Evolutionary conservation across 2,888 invertebrate species (phyloP).

Genomic region (Melanostoma mellinum): DNA sequence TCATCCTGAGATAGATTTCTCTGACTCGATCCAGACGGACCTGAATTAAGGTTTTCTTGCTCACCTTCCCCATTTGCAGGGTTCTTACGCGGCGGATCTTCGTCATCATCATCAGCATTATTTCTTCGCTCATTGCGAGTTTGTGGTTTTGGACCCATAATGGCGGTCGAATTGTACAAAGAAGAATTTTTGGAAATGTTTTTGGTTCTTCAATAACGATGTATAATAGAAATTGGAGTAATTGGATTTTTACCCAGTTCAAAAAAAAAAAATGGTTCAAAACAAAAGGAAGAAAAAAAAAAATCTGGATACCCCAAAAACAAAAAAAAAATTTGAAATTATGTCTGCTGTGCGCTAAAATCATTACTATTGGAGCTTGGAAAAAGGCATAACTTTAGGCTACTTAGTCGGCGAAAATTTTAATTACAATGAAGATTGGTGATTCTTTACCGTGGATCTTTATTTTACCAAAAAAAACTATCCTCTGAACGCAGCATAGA

Average conservation of each 20-base stretch:
- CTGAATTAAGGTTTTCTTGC: not conserved
- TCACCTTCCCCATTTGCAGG: not conserved
- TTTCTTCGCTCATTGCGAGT: not conserved
- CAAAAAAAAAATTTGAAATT: too few relatives aligned
- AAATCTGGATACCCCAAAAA: too few relatives aligned
- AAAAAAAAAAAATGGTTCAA: not conserved
- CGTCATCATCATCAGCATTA: not conserved
- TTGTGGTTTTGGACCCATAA: not conserved
- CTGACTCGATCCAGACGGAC: not conserved
- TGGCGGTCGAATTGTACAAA: not conserved
- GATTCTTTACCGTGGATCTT: not conserved
- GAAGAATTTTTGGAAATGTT: not conserved
- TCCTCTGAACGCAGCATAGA: conserved; percentile 5
- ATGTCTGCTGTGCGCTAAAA: not conserved
- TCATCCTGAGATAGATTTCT: conserved; percentile 7
- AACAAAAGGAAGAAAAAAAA: not conserved
- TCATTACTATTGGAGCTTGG: not conserved
- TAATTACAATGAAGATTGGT: conserved; percentile 5
- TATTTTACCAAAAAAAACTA: not conserved
- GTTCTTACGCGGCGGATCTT: not conserved
- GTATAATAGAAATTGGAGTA: not conserved
- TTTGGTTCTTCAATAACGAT: not conserved
- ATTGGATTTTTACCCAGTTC: not conserved
- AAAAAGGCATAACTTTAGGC: not conserved
- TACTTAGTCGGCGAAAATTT: not conserved